Conservation (phyloP, 2,113 vertebrate genomes). For the Protomyctophum bolini region DNA sequence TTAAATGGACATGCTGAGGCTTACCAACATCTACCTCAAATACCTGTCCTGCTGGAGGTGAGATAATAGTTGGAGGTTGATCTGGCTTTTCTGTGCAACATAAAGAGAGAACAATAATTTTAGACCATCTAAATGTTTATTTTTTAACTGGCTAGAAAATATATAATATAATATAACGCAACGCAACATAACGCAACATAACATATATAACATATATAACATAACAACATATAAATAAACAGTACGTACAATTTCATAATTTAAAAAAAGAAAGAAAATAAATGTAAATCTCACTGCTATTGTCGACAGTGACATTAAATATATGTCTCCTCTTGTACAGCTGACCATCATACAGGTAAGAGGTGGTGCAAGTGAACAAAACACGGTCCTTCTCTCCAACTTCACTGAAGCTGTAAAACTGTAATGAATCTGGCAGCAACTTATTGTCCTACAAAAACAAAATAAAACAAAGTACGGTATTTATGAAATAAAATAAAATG, state of each 20-base stretch:
- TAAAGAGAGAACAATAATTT: neutral
- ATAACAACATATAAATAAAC: too few relatives aligned
- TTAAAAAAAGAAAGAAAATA: neutral
- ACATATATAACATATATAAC: too few relatives aligned
- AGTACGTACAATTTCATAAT: too few relatives aligned
- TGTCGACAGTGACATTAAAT: constrained; percentile 6
- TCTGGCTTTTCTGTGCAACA: neutral
- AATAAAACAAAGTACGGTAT: neutral
- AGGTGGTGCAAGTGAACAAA: constrained; percentile 53
- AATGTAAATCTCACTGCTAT: constrained; percentile 9
- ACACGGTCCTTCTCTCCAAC: constrained; percentile 18
- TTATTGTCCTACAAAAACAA: constrained; percentile 24
- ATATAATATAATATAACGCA: too few relatives aligned
- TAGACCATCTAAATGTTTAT: too few relatives aligned
- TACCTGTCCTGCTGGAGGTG: neutral
- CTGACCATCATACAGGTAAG: constrained; percentile 43
- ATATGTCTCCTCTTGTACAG: constrained; percentile 45
- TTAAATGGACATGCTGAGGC: neutral
- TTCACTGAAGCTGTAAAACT: neutral
- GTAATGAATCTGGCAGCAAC: rapidly evolving
- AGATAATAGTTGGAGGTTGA: constrained; percentile 17
- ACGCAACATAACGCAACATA: too few relatives aligned
- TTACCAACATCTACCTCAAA: constrained; percentile 62
- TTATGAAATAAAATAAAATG: neutral
- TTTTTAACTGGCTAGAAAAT: too few relatives aligned